A percentile compares a stretch with the other conserved stretches of the same genome.
Evolutionary conservation across 2,797 vertebrate species (phyloP).

Genomic region (Echiichthys vipera): DNA sequence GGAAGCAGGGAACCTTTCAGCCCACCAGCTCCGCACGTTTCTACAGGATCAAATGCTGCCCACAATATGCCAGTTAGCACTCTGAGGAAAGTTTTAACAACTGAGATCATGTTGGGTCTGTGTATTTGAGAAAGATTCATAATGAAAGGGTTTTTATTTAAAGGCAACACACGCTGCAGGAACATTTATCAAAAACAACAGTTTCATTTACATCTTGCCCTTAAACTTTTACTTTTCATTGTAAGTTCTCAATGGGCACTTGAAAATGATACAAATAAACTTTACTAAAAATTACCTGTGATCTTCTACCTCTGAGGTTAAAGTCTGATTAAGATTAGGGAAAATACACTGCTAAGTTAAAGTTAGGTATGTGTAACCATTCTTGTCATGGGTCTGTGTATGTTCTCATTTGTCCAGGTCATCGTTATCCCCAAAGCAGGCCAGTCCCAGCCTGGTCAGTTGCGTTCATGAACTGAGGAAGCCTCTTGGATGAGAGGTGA

Average conservation of each 20-base stretch:
- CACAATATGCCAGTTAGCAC: slow-evolving; percentile 47
- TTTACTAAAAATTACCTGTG: neutral
- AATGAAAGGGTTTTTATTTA: slow-evolving; percentile 17
- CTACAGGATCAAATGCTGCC: slow-evolving; percentile 49
- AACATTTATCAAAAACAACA: neutral
- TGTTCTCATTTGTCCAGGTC: too few relatives aligned
- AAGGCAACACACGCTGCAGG: neutral
- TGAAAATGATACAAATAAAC: neutral
- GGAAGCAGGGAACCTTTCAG: slow-evolving; percentile 57
- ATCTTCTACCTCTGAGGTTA: neutral
- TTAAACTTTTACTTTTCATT: slow-evolving; percentile 2
- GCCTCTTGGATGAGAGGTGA: too few relatives aligned
- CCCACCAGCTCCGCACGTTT: slow-evolving; percentile 46
- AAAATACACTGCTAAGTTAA: neutral
- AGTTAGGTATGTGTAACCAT: too few relatives aligned
- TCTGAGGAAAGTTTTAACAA: slow-evolving; percentile 26
- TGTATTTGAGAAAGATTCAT: slow-evolving; percentile 7
- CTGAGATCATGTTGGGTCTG: neutral
- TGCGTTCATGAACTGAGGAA: too few relatives aligned
- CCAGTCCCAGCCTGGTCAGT: too few relatives aligned
- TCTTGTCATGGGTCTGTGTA: too few relatives aligned
- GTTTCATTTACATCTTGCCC: neutral
- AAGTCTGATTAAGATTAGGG: neutral
- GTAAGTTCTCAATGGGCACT: neutral
- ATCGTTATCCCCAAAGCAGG: too few relatives aligned